These are phyloP conservation scores for Gallirallus australis DNA, from an alignment of 2,797 vertebrate genomes.

Conservation along the genomic window DNA sequence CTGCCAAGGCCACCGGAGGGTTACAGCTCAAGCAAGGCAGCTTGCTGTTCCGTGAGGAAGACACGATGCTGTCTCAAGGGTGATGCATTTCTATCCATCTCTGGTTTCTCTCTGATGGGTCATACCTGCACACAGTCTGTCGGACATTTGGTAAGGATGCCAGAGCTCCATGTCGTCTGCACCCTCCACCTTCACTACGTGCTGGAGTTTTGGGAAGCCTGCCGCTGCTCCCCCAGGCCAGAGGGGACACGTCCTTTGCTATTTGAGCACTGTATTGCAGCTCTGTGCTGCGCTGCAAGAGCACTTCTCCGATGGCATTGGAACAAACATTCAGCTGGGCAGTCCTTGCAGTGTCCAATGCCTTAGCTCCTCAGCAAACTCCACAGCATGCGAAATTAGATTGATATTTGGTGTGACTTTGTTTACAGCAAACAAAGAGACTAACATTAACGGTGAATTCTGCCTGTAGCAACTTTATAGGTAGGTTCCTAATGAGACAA, in stretches of 20 bases:
- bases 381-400: neutral
- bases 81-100: neutral
- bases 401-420: neutral
- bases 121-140: neutral
- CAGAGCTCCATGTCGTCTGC: neutral
- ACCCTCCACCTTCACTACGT: neutral
- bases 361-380: neutral
- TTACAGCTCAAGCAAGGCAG: neutral
- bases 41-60: neutral
- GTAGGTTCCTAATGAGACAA: neutral
- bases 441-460: neutral
- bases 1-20: neutral
- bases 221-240: neutral
- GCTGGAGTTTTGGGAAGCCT: neutral
- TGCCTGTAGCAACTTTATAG: neutral
- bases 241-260: neutral
- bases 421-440: neutral
- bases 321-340: neutral
- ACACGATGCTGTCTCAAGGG: neutral
- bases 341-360: rapidly evolving
- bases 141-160: neutral
- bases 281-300: neutral
- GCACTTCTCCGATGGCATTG: neutral
- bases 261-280: neutral
- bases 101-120: neutral